phyloP scores from a whole-genome alignment of 2,888 invertebrate genomes.

The Sinhomidia bicolor region DNA sequence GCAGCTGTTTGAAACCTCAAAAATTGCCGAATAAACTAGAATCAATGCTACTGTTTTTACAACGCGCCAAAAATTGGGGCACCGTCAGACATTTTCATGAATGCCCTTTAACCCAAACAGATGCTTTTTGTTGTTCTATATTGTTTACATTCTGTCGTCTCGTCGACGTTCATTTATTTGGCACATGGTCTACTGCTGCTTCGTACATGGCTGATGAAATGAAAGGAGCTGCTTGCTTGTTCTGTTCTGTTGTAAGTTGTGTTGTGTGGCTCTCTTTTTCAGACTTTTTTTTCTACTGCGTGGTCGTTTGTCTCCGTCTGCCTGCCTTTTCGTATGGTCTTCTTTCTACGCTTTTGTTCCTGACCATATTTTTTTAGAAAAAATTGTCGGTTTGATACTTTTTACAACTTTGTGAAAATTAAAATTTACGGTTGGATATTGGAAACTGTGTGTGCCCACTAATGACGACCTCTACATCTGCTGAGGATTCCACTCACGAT shows the following conservation, averaged over 20 bases:
- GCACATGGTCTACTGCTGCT: neutral
- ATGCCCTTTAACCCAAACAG: neutral
- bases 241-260: too few species aligned
- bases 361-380: neutral
- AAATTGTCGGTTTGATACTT: too few species aligned
- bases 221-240: neutral
- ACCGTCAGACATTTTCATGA: too few species aligned
- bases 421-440: too few species aligned
- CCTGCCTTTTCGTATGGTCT: neutral
- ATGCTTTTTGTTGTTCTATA: neutral
- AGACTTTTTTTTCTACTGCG: neutral
- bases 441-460: neutral
- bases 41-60: too few species aligned
- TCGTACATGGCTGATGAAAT: conserved; percentile 8
- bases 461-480: neutral
- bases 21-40: too few species aligned
- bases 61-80: too few species aligned
- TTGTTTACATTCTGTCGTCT: conserved; percentile 22
- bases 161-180: neutral
- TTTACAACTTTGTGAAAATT: too few species aligned
- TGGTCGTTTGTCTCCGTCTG: neutral
- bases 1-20: too few species aligned
- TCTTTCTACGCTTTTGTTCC: neutral
- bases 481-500: neutral
- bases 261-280: neutral